Base-by-base conservation (phyloP, 2,113 vertebrate genomes). In the Otocyon megalotis region DNA sequence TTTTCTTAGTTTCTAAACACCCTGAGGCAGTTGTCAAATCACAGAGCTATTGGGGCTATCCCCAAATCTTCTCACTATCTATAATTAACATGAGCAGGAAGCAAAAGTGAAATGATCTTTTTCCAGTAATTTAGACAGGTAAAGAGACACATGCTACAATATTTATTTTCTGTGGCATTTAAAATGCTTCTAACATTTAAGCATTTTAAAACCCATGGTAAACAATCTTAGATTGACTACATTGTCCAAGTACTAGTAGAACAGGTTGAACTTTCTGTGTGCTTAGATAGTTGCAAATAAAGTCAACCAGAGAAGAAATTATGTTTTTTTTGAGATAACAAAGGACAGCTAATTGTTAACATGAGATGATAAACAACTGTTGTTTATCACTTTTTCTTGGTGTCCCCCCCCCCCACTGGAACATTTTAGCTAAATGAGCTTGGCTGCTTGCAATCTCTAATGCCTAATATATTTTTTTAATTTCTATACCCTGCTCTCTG, bases 111-210 rank as follows among this genome's bases (percentile, higher is more conserved):
- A 95, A 10, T 90, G 54, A 71, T 17, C 26, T 87, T 82, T 24
- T 77, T 58, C 83, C 32, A n/a, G 37, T 71, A 30, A 67, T 63
- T n/a, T 50, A 67, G 20, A 89, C n/a, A 79, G 84, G 17, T 58
- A 62, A 82, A 48, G 60, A 88, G 12, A 62, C 28, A 94, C 20
- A 53, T 28, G 50, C 60, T 76, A 80, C 8, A 74, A n/a, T 94
- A 69, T 81, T 90, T 97, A 85, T 62, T 94, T 93, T 86, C 77
- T 95, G 3, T 67, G 43, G 37, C 69, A 97, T 26, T 69, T 54
- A 81, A 97, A 95, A 72, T 62, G 54, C 56, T 93, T 74, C 54
- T 35, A 50, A 82, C 37, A 53, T 26, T 35, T 48, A 20, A 43
- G n/a, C 65, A 12, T 26, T 87, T 87, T 90, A 19, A 50, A 85